Evolutionary conservation across 37 sponge, comb jelly and placozoan species (phyloP), one percentile per base, ranked within the genome.

Genomic region (Halichondria panicea): DNA sequence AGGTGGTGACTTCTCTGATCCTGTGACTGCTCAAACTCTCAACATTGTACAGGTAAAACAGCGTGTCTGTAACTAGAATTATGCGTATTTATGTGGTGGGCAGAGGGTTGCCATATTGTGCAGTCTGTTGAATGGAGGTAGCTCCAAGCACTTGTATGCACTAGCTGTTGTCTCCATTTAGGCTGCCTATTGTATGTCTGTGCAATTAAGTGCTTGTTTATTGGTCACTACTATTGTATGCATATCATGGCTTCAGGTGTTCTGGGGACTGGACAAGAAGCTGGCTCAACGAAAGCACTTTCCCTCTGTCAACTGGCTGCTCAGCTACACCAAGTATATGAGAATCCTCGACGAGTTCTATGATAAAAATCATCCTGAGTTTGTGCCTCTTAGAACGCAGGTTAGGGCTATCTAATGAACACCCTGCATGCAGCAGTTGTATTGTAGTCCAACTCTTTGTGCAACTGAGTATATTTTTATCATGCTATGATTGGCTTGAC

Each of bases 1-100:
- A 56, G 99, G 99, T 41, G 99, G 99, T 4, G 99, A 97, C 81
- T 97, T 97, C 84, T 89, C 99, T 75, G 99, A 97, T 77, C 99
- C 99, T 37, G 99, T 97, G 2, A 97, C 99, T 11, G 84, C 95
- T 25, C 96, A 95, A 50, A 97, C 99, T n/a, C 91, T 97, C 28
- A 89, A 89, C 65, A 97, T 97, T 55, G 99, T 97, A 8, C 99
- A 78, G 68, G 78, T 78, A 61, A 56, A n/a, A 9, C 19, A 50
- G 53, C 12, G 53, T 19, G 18, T 19, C 15, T 50, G 12, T 50
- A 50, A 19, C 15, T 19, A 19, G 53, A 18, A 12, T 50, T 21
- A 58, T 58, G 25, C 27, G 25, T 7, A 58, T 58, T 58, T 7
- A n/a, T 8, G 7, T 58, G 12, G 24, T 25, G 27, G 13, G 12